Evolutionary conservation across 2,113 vertebrate genomes (phyloP).

Genomic region (Opisthocomus hoazin): DNA sequence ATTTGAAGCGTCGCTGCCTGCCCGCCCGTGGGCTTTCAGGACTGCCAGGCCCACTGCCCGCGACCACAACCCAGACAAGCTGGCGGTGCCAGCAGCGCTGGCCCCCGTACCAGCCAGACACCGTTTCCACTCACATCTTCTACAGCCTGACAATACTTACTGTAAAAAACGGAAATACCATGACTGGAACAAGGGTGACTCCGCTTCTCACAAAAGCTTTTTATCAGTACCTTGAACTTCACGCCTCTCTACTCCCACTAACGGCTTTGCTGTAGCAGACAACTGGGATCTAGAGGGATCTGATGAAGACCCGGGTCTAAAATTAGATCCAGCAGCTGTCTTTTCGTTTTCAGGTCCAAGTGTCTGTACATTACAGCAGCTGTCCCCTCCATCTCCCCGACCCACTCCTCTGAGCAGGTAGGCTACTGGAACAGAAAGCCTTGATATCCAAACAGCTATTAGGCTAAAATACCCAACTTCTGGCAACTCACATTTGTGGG

Average conservation of each 20-base stretch:
- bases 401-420: background rate
- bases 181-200: background rate
- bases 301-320: conserved; percentile 44
- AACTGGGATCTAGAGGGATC: background rate
- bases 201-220: background rate
- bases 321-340: conserved; percentile 67
- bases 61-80: background rate
- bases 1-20: background rate
- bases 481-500: background rate
- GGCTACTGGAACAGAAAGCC: background rate
- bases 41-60: background rate
- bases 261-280: background rate
- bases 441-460: background rate
- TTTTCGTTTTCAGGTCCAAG: conserved; percentile 11
- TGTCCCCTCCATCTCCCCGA: background rate
- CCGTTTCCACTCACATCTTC: background rate
- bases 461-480: background rate
- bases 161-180: conserved; percentile 66
- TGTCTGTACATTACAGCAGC: background rate
- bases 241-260: background rate
- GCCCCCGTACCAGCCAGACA: background rate
- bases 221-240: background rate
- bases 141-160: conserved; percentile 21
- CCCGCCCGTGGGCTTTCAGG: background rate
- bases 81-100: background rate